A percentile compares a stretch with the other conserved stretches of the same genome.
Evolutionary conservation across 2,113 vertebrate genomes (phyloP).

Genomic region (Entosphenus tridentatus): DNA sequence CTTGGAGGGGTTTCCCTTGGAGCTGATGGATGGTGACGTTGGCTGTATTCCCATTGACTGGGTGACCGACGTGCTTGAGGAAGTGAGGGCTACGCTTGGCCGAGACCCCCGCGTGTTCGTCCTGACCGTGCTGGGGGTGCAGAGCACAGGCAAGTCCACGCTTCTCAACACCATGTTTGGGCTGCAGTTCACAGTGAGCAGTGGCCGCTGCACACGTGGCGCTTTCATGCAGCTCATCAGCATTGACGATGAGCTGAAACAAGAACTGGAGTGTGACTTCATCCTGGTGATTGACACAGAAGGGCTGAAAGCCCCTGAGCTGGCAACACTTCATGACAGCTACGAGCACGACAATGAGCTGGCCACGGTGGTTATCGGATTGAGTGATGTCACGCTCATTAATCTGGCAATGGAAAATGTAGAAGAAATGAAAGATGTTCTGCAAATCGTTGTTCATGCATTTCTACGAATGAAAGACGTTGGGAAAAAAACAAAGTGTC

Average conservation of each 20-base stretch:
- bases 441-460: conserved; percentile 28
- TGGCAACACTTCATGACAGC: conserved; percentile 8
- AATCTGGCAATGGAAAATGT: conserved; percentile 18
- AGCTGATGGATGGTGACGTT: conserved; percentile 34
- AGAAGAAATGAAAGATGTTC: conserved; percentile 21
- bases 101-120: conserved; percentile 21
- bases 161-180: conserved; percentile 46
- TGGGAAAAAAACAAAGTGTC: conserved; percentile 17
- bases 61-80: conserved; percentile 28
- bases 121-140: conserved; percentile 30
- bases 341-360: conserved; percentile 19
- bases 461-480: conserved; percentile 26
- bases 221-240: conserved; percentile 8
- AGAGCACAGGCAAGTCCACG: conserved; percentile 41
- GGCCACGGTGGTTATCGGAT: conserved; percentile 14
- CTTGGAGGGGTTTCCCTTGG: conserved; percentile 30
- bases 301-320: conserved; percentile 7
- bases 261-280: conserved; percentile 14
- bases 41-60: conserved; percentile 33
- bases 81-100: conserved; percentile 18
- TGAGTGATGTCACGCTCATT: conserved; percentile 19
- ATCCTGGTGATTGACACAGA: conserved; percentile 10
- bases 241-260: background rate
- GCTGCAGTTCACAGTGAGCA: conserved; percentile 12
- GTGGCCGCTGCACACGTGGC: conserved; percentile 6